Percentiles rank a stretch among this genome's conserved stretches.
Conservation (phyloP, 2,797 vertebrate genomes). For the Anisognathus igniventris region DNA sequence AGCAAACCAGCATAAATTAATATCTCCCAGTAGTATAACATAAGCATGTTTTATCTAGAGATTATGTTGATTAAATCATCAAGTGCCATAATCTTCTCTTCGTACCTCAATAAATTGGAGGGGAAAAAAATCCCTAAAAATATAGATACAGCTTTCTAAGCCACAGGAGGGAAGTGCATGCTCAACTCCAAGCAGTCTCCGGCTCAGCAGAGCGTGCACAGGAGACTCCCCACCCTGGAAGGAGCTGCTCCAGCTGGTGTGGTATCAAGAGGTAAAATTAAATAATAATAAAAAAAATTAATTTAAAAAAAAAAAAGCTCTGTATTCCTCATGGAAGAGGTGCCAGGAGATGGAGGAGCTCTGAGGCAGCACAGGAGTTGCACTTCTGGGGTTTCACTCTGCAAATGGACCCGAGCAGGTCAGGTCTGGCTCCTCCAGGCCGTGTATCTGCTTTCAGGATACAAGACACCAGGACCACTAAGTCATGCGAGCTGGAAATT, state of each 20-base stretch:
- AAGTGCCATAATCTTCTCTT: slow-evolving; percentile 62
- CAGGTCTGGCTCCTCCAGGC: background rate
- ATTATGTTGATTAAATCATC: slow-evolving; percentile 74
- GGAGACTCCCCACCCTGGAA: background rate
- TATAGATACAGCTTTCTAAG: background rate
- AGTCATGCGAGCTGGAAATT: background rate
- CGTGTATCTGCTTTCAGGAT: background rate
- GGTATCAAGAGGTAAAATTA: background rate
- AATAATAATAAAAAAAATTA: background rate
- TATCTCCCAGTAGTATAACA: slow-evolving; percentile 59
- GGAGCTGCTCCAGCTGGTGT: background rate
- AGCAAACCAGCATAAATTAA: slow-evolving; percentile 68
- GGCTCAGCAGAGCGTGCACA: background rate
- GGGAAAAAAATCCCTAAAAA: background rate
- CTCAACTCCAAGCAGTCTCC: background rate
- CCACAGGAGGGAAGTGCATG: background rate
- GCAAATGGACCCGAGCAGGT: background rate
- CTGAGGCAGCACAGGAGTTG: background rate
- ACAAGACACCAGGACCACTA: background rate
- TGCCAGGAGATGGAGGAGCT: background rate
- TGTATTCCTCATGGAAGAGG: background rate
- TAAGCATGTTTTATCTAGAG: slow-evolving; percentile 70
- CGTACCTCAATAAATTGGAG: background rate
- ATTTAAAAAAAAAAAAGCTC: background rate
- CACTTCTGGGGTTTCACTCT: background rate